A percentile compares a stretch with the other conserved stretches of the same genome.
phyloP scores from a whole-genome alignment of 2,113 vertebrate genomes.

The Calonectris borealis region DNA sequence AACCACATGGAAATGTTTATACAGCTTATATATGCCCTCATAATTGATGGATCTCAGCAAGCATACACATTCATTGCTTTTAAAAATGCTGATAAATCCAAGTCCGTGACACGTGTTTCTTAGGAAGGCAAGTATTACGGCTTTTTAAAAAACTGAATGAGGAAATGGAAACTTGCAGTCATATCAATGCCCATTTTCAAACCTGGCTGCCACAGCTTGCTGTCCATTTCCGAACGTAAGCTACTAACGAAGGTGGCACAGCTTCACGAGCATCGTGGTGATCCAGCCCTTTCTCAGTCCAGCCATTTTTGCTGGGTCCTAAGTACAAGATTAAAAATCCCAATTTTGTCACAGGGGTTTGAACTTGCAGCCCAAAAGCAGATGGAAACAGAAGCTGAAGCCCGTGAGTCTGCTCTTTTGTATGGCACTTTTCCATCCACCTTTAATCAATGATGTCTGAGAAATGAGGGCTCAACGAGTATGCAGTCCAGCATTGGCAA shows the following conservation, averaged over 20 bases:
- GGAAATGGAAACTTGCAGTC: background rate
- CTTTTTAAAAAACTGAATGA: background rate
- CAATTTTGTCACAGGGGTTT: background rate
- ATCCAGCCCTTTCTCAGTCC: background rate
- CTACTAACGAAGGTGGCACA: background rate
- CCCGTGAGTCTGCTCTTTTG: background rate
- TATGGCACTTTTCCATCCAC: constrained; percentile 14
- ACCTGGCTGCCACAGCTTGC: background rate
- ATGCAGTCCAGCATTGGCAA: background rate
- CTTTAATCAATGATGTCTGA: constrained; percentile 33
- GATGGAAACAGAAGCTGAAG: constrained; percentile 4
- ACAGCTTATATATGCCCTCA: background rate
- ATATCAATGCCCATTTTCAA: background rate
- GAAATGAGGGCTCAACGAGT: background rate
- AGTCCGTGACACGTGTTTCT: background rate
- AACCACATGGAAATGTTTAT: constrained; percentile 44
- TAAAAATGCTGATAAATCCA: constrained; percentile 31
- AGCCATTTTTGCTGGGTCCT: background rate
- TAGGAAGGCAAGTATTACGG: background rate
- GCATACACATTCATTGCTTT: background rate
- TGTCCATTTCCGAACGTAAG: background rate
- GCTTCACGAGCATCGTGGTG: rapidly evolving
- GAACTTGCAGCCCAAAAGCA: background rate
- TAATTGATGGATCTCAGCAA: constrained; percentile 11
- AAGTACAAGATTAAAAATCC: background rate